phyloP scores from a whole-genome alignment of 2,888 invertebrate genomes.

The Nephrotoma guestfalica region DNA sequence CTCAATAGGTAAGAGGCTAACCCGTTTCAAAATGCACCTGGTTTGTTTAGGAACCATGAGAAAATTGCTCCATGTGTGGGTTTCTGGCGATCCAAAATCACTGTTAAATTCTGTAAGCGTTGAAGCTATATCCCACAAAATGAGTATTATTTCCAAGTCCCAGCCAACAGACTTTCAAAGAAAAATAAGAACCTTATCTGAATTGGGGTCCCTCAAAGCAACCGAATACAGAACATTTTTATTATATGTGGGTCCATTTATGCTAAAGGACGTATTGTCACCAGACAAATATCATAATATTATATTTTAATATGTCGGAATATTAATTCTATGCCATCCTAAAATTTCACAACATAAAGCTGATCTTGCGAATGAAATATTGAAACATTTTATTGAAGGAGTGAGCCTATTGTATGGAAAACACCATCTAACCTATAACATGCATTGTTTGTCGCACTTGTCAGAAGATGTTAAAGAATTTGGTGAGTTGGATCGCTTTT shows the following conservation, averaged over 20 bases:
- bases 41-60: not conserved
- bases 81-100: not conserved
- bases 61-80: not conserved
- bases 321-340: constrained; percentile 14
- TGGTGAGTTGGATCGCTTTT: constrained; percentile 15
- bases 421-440: constrained; percentile 13
- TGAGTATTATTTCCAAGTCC: not conserved
- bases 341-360: constrained; percentile 8
- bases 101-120: not conserved
- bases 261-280: constrained; percentile 12
- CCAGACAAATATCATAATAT: constrained; percentile 13
- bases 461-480: constrained; percentile 12
- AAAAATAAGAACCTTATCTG: too few relatives aligned
- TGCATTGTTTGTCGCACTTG: constrained; percentile 16
- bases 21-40: too few relatives aligned
- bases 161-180: too few relatives aligned
- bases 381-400: constrained; percentile 14
- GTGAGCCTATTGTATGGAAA: constrained; percentile 13
- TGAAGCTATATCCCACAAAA: not conserved
- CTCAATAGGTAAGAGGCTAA: too few relatives aligned
- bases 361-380: constrained; percentile 13
- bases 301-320: constrained; percentile 13
- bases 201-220: constrained; percentile 15
- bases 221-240: too few relatives aligned
- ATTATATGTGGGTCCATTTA: constrained; percentile 16